phyloP scores from a whole-genome alignment of 2,113 vertebrate species.

The Montifringilla adamsi region DNA sequence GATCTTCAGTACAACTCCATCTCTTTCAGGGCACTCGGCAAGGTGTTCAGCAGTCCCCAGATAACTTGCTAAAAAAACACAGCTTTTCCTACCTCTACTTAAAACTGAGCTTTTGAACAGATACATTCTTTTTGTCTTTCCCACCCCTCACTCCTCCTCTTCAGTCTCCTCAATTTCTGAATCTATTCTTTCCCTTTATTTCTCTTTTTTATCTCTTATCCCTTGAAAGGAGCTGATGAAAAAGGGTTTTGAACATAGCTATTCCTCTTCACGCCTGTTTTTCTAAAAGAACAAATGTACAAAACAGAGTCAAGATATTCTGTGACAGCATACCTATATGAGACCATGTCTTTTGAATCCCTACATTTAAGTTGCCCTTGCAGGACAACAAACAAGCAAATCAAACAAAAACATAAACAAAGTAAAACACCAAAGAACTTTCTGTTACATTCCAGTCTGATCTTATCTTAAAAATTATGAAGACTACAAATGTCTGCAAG shows the following conservation, averaged over 20 bases:
- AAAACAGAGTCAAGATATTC: background rate
- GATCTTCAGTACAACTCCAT: background rate
- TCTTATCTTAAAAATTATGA: background rate
- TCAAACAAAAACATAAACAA: background rate
- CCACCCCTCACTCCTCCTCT: background rate
- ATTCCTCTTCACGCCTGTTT: background rate
- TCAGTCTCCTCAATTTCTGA: background rate
- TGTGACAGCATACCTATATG: background rate
- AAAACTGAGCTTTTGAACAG: background rate
- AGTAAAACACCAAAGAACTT: fast-evolving
- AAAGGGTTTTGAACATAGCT: background rate
- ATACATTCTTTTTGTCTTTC: background rate
- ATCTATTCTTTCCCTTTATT: background rate
- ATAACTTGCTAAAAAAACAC: background rate
- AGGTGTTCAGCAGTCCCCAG: background rate
- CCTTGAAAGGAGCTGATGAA: background rate
- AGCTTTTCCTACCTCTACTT: background rate
- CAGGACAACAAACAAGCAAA: background rate
- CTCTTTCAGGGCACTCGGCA: background rate
- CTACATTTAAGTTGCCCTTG: background rate
- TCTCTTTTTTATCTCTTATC: background rate
- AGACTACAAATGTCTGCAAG: background rate
- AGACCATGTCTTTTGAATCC: background rate
- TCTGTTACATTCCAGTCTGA: background rate
- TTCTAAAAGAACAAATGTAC: background rate